Evolutionary conservation across 2,113 vertebrate species (phyloP), one percentile per base, ranked within the genome.

Genomic region (Lynx canadensis): DNA sequence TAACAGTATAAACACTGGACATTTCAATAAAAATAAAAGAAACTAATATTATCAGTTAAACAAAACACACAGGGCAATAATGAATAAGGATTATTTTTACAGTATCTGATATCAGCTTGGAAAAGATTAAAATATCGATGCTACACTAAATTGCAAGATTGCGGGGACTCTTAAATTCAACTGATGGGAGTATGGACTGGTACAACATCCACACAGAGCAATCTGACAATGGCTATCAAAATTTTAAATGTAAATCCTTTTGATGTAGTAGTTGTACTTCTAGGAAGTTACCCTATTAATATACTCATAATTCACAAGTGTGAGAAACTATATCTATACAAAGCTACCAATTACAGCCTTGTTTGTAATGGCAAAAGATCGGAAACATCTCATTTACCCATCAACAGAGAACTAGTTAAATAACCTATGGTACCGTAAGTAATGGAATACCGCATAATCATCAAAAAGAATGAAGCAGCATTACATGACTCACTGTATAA

Each of bases 11-110:
- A 93, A 87, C 86, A 83, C 4, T 63, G 23, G 7, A 76, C 2
- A 71, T 93, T 90, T 95, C 69, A 84, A 85, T 95, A 87, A 93
- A 92, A 89, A 69, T 89, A 81, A 48, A 12, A 91, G 91, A 83
- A 95, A 95, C 86, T 89, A 36, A 96, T 80, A 74, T 23, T 96
- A 50, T 60, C 33, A 78, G 57, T 48, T 83, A 73, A 74, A 55
- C 29, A 89, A 93, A 90, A 79, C 29, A 66, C 23, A 65, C 4
- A 16, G 33, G 91, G 15, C 48, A 96, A 89, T 89, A 68, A 71
- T 36, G 8, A 92, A 73, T 83, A 94, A 68, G 7, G 63, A 89
- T 73, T 88, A 79, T n/a, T 97, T 93, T 95, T 41, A 90, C 81
- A 90, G 80, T 33, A 63, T 68, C 73, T 98, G 63, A 79, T 21